Evolutionary conservation across 2,888 invertebrate genomes (phyloP).

Genomic region (Tortrix viridana): DNA sequence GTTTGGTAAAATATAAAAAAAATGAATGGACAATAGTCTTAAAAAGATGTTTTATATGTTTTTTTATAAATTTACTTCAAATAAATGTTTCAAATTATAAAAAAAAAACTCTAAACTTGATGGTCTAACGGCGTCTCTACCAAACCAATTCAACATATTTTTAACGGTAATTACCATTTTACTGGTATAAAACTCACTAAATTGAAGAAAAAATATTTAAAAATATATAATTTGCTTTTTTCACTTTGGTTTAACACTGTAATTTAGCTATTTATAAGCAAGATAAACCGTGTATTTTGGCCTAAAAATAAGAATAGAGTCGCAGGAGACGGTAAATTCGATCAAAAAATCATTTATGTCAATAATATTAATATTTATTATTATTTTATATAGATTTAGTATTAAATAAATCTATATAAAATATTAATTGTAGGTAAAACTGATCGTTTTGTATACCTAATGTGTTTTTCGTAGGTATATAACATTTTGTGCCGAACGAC

Average conservation of each 20-base stretch:
- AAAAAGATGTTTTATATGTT: not conserved
- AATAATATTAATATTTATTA: not conserved
- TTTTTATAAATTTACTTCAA: not conserved
- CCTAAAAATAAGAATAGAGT: not conserved
- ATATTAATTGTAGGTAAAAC: too few relatives aligned
- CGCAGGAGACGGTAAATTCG: not conserved
- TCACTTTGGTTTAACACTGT: not conserved
- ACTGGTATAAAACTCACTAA: not conserved
- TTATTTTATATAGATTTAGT: too few relatives aligned
- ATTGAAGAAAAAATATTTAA: not conserved
- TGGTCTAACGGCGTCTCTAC: not conserved
- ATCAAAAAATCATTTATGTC: not conserved
- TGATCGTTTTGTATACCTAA: too few relatives aligned
- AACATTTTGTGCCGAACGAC: too few relatives aligned
- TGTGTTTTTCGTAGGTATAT: slow-evolving; percentile 1
- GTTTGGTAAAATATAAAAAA: not conserved
- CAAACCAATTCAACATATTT: not conserved
- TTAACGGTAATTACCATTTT: not conserved
- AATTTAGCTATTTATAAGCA: not conserved
- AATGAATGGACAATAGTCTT: not conserved
- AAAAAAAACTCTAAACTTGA: not conserved
- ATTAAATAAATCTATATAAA: too few relatives aligned
- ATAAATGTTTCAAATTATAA: not conserved
- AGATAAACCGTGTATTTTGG: not conserved
- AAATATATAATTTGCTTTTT: not conserved